These are phyloP conservation scores for Prenolepis imparis DNA, from an alignment of 2,888 invertebrate species.

Conservation along the genomic window DNA sequence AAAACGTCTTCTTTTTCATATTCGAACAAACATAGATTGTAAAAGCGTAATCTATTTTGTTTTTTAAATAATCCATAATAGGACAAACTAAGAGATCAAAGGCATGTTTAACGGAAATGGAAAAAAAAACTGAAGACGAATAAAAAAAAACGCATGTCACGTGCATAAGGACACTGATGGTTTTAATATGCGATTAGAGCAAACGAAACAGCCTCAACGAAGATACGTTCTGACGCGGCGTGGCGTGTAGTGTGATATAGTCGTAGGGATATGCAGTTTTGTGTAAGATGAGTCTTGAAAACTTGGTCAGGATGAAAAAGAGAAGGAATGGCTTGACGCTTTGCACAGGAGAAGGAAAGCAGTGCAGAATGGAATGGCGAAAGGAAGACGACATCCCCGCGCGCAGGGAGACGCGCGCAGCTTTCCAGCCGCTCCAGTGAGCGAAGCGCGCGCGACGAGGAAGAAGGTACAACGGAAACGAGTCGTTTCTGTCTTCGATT, in stretches of 20 bases:
- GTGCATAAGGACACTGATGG: not conserved
- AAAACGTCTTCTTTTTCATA: not conserved
- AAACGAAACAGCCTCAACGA: conserved; percentile 10
- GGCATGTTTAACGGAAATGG: not conserved
- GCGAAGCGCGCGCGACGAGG: conserved; percentile 60
- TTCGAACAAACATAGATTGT: not conserved
- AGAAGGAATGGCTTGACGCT: not conserved
- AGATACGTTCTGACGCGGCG: conserved; percentile 44
- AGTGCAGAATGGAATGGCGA: conserved; percentile 36
- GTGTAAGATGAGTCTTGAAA: conserved; percentile 53
- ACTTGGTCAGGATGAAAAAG: conserved; percentile 6
- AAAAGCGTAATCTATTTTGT: not conserved
- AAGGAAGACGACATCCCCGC: conserved; percentile 48
- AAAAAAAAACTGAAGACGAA: not conserved
- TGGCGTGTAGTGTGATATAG: conserved; percentile 55
- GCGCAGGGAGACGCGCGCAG: conserved; percentile 64
- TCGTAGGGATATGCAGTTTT: conserved; percentile 52
- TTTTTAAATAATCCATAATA: not conserved
- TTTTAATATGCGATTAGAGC: conserved; percentile 18
- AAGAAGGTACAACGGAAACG: conserved; percentile 51
- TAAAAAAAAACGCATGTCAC: not conserved
- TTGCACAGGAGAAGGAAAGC: conserved; percentile 48
- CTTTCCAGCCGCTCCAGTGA: conserved; percentile 64
- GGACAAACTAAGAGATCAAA: not conserved
- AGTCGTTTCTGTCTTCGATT: conserved; percentile 57